Conservation (phyloP, 2,113 vertebrate species). For the Sceloporus tristichus region DNA sequence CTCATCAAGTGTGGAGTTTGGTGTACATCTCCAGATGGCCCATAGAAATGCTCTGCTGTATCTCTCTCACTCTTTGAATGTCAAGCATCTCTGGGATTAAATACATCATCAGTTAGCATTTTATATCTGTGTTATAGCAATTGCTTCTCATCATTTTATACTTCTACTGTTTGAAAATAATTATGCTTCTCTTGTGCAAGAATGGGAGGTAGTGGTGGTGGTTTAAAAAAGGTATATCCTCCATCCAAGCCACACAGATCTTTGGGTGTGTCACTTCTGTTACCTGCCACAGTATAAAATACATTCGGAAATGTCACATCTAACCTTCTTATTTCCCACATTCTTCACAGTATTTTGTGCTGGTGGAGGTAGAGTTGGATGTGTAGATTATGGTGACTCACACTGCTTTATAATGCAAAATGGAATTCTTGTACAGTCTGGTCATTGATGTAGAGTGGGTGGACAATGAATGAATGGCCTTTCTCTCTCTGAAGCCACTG, state of each 20-base stretch:
- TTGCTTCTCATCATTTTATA: constrained; percentile 70
- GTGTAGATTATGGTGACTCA: background rate
- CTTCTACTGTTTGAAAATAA: constrained; percentile 69
- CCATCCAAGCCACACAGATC: background rate
- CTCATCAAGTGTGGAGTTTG: constrained; percentile 75
- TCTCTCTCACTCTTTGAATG: constrained; percentile 83
- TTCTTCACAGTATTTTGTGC: background rate
- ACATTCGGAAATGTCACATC: background rate
- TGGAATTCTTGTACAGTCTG: background rate
- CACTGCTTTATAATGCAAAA: background rate
- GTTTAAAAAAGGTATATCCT: background rate
- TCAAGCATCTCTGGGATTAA: constrained; percentile 85
- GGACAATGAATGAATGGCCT: background rate
- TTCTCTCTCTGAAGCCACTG: background rate
- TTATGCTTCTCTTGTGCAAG: constrained; percentile 60
- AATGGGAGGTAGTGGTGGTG: constrained; percentile 11
- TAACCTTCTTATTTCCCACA: background rate
- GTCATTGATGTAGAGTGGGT: background rate
- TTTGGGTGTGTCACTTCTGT: background rate
- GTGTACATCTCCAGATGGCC: constrained; percentile 83
- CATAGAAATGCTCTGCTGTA: constrained; percentile 82
- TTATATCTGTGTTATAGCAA: constrained; percentile 80
- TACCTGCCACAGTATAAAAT: background rate
- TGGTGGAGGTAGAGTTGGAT: background rate
- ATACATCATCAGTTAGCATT: constrained; percentile 82